Conservation (phyloP, 2,797 vertebrate species). For the Helicolenus hilgendorfi region DNA sequence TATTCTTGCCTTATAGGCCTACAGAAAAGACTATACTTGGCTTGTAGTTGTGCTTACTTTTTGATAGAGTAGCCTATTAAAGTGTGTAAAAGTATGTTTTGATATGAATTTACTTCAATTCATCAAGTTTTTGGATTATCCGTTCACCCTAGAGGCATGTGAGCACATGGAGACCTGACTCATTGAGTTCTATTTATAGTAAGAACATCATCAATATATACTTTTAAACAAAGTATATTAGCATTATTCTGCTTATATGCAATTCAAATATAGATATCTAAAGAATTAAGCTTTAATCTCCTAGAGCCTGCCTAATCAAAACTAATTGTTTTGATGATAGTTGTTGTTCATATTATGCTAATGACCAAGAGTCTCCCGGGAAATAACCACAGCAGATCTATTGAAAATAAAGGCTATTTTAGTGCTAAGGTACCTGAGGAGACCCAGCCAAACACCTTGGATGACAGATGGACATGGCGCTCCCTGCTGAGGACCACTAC, state of each 20-base stretch:
- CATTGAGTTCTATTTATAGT: conserved; percentile 29
- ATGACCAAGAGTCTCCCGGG: conserved; percentile 59
- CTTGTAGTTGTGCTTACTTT: too few species aligned
- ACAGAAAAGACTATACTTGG: too few species aligned
- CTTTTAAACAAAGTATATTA: background rate
- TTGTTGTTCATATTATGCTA: conserved; percentile 51
- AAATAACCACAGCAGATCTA: conserved; percentile 53
- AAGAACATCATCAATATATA: background rate
- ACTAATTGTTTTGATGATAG: conserved; percentile 23
- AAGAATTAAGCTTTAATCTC: conserved; percentile 27
- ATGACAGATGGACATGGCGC: conserved; percentile 44
- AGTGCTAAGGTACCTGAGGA: background rate
- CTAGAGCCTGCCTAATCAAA: background rate
- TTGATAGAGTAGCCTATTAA: too few species aligned
- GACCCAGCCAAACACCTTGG: background rate
- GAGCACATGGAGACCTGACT: background rate
- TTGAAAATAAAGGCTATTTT: conserved; percentile 27
- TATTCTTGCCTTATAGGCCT: too few species aligned
- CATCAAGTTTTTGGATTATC: too few species aligned
- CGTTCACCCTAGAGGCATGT: too few species aligned
- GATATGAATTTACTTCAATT: too few species aligned
- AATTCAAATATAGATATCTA: conserved; percentile 28
- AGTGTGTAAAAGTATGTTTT: too few species aligned
- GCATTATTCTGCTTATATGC: background rate
- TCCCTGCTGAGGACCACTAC: conserved; percentile 72